phyloP scores from a whole-genome alignment of 1,140 invertebrate species.

The Macrocentrus cingulum region DNA sequence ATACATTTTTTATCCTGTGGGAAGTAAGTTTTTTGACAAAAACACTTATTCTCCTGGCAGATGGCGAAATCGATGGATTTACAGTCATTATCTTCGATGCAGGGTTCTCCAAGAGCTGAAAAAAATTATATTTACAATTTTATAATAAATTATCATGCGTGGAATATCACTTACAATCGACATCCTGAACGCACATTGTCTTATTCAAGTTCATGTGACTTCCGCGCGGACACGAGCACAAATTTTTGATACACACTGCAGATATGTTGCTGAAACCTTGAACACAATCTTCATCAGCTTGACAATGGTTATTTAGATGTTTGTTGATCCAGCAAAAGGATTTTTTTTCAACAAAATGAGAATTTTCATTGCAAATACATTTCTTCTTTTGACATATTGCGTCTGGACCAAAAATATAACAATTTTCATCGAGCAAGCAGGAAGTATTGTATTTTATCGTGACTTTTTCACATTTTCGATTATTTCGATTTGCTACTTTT shows the following conservation, averaged over 20 bases:
- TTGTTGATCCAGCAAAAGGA: slow-evolving; percentile 41
- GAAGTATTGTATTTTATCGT: slow-evolving; percentile 15
- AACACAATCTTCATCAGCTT: slow-evolving; percentile 33
- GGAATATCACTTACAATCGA: slow-evolving; percentile 26
- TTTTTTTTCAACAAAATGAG: slow-evolving; percentile 33
- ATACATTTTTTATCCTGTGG: slow-evolving; percentile 16
- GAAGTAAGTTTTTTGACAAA: slow-evolving; percentile 32
- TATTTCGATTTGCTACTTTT: slow-evolving; percentile 27
- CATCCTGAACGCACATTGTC: slow-evolving; percentile 21
- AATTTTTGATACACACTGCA: slow-evolving; percentile 15
- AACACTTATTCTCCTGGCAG: slow-evolving; percentile 29
- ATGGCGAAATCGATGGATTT: slow-evolving; percentile 7
- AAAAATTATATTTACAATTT: slow-evolving; percentile 3
- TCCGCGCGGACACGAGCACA: slow-evolving; percentile 32
- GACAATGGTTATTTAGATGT: slow-evolving; percentile 30
- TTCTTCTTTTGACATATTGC: slow-evolving; percentile 27
- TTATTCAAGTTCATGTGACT: slow-evolving; percentile 21
- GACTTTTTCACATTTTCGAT: slow-evolving; percentile 34
- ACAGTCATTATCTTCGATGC: slow-evolving; percentile 32
- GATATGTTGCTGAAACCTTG: neutral
- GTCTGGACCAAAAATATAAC: slow-evolving; percentile 38
- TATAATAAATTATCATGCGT: neutral
- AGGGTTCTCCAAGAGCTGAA: slow-evolving; percentile 28
- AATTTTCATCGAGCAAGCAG: slow-evolving; percentile 35
- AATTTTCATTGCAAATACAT: slow-evolving; percentile 36